Percentiles rank a stretch among this genome's conserved stretches.
Evolutionary conservation across 2,888 invertebrate species (phyloP).

Genomic region (Trisateles emortualis): DNA sequence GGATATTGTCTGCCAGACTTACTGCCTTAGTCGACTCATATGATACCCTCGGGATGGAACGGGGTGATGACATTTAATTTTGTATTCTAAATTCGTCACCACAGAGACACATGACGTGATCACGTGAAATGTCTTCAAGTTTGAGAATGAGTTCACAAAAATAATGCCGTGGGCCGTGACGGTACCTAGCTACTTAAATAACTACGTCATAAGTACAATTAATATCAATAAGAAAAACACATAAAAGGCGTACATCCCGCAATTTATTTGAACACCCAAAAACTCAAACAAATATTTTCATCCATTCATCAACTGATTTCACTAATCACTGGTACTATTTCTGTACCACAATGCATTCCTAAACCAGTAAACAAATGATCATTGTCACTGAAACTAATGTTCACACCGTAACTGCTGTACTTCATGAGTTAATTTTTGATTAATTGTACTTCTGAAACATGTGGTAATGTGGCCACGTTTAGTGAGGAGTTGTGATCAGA

Average conservation of each 20-base stretch:
- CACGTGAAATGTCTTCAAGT: no score
- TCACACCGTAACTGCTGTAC: conserved; percentile 37
- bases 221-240: neutral
- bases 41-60: no score
- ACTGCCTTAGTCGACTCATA: no score
- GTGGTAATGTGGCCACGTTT: conserved; percentile 28
- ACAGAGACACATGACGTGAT: no score
- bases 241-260: neutral
- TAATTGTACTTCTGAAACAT: conserved; percentile 24
- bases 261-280: neutral
- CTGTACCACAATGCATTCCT: conserved; percentile 29
- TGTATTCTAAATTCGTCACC: no score
- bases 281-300: conserved; percentile 11
- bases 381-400: conserved; percentile 69
- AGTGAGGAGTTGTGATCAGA: conserved; percentile 9
- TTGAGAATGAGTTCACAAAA: no score
- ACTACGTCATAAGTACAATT: neutral
- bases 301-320: conserved; percentile 33
- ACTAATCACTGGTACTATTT: conserved; percentile 38
- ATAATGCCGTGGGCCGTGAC: neutral
- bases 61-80: no score
- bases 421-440: conserved; percentile 47
- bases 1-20: no score
- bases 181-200: neutral
- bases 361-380: conserved; percentile 63